Conservation (phyloP, 2,113 vertebrate genomes). For the Columba janthina region DNA sequence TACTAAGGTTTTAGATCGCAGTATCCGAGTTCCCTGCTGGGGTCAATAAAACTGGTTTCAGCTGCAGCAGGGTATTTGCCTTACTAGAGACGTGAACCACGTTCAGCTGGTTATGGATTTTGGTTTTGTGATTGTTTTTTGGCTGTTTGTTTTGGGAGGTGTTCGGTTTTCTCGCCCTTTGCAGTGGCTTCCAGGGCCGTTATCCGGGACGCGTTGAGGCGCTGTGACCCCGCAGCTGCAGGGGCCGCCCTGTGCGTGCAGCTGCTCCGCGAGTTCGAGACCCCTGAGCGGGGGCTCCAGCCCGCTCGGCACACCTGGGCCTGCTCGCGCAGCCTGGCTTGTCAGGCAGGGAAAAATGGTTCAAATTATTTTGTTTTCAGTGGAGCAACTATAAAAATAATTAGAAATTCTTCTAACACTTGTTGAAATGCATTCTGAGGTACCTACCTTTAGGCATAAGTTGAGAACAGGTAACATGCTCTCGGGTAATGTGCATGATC, state of each 20-base stretch:
- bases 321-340: neutral
- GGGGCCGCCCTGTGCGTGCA: no score
- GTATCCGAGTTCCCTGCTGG: neutral
- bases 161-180: neutral
- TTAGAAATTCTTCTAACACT: neutral
- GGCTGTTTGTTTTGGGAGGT: neutral
- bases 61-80: neutral
- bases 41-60: neutral
- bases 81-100: neutral
- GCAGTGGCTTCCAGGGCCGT: neutral
- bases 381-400: neutral
- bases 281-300: neutral
- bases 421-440: neutral
- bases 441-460: rapidly evolving
- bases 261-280: no score
- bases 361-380: neutral
- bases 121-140: neutral
- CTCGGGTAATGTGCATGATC: neutral
- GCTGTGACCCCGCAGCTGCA: neutral
- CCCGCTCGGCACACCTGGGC: rapidly evolving
- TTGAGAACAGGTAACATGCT: neutral
- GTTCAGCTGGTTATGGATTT: rapidly evolving
- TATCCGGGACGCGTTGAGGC: no score
- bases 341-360: neutral
- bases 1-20: neutral